Percentiles rank a stretch among this genome's conserved stretches.
Evolutionary conservation across 1,140 invertebrate genomes (phyloP).

Genomic region (Drosophila asahinai): DNA sequence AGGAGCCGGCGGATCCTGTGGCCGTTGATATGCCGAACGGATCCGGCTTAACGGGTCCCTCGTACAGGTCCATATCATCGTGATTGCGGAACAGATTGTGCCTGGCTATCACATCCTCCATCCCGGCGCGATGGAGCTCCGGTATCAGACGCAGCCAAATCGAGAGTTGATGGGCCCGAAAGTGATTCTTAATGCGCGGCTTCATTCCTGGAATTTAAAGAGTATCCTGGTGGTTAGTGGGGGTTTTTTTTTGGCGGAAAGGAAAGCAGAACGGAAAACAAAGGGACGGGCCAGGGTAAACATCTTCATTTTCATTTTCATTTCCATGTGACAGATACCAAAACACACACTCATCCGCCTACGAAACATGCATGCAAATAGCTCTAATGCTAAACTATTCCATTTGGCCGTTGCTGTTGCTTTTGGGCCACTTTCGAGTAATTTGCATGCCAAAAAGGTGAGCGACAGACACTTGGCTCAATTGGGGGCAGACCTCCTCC

Average conservation of each 20-base stretch:
- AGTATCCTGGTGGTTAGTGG: conserved; percentile 47
- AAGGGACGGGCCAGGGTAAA: conserved; percentile 49
- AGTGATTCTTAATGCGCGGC: conserved; percentile 96
- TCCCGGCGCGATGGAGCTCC: conserved; percentile 94
- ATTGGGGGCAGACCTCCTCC: conserved; percentile 53
- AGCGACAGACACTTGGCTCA: conserved; percentile 57
- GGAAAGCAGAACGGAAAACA: conserved; percentile 18
- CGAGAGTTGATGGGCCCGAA: conserved; percentile 95
- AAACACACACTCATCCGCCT: conserved; percentile 31
- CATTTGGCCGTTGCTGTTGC: conserved; percentile 36
- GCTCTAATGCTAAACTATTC: conserved; percentile 62
- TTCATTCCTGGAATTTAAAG: conserved; percentile 90
- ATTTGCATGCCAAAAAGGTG: conserved; percentile 72
- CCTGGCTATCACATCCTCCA: conserved; percentile 93
- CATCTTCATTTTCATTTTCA: conserved; percentile 60
- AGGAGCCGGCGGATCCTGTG: conserved; percentile 26
- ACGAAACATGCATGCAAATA: conserved; percentile 67
- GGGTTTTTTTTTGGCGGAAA: background rate
- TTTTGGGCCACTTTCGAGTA: conserved; percentile 54
- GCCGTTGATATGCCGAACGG: conserved; percentile 86
- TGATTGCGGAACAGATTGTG: conserved; percentile 94
- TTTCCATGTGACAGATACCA: conserved; percentile 51
- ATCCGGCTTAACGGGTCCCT: conserved; percentile 92
- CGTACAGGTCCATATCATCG: conserved; percentile 92
- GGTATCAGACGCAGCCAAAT: conserved; percentile 97